A percentile compares a stretch with the other conserved stretches of the same genome.
These are phyloP conservation scores for Andrena fulva DNA, from an alignment of 2,888 invertebrate genomes.

Conservation along the genomic window DNA sequence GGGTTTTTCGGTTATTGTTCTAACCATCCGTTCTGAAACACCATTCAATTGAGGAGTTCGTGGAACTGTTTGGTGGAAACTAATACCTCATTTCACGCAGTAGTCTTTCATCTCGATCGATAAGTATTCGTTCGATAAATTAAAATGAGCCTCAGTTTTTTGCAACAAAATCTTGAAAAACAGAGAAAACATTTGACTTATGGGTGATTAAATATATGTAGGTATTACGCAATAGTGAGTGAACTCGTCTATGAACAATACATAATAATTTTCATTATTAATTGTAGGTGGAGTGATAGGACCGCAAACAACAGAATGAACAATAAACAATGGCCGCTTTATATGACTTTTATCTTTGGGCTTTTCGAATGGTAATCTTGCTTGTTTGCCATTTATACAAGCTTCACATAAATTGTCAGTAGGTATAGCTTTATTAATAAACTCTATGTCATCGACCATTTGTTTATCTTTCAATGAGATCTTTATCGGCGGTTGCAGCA, in stretches of 20 bases:
- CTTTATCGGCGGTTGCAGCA: too few species aligned
- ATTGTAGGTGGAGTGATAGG: not conserved
- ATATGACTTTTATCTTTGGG: not conserved
- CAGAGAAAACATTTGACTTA: constrained; percentile 13
- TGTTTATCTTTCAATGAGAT: constrained; percentile 10
- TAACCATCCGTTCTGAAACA: too few species aligned
- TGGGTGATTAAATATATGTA: constrained; percentile 1
- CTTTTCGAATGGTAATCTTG: too few species aligned
- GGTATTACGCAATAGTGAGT: not conserved
- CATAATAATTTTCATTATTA: constrained; percentile 2
- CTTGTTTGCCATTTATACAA: too few species aligned
- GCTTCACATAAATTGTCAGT: too few species aligned
- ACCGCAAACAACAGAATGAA: constrained; percentile 12
- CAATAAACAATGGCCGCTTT: constrained; percentile 12
- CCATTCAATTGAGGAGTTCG: too few species aligned
- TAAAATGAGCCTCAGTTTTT: constrained; percentile 12
- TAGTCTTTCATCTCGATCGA: too few species aligned
- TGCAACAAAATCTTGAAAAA: constrained; percentile 8
- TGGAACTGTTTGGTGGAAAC: too few species aligned
- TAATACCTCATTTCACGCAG: too few species aligned
- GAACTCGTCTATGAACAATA: not conserved
- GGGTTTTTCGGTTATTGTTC: too few species aligned
- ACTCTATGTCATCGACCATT: not conserved
- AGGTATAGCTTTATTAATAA: not conserved
- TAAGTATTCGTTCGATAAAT: not conserved